A percentile compares a stretch with the other conserved stretches of the same genome.
Evolutionary conservation across 2,113 vertebrate species (phyloP).

Genomic region (Nyctibius bracteatus): DNA sequence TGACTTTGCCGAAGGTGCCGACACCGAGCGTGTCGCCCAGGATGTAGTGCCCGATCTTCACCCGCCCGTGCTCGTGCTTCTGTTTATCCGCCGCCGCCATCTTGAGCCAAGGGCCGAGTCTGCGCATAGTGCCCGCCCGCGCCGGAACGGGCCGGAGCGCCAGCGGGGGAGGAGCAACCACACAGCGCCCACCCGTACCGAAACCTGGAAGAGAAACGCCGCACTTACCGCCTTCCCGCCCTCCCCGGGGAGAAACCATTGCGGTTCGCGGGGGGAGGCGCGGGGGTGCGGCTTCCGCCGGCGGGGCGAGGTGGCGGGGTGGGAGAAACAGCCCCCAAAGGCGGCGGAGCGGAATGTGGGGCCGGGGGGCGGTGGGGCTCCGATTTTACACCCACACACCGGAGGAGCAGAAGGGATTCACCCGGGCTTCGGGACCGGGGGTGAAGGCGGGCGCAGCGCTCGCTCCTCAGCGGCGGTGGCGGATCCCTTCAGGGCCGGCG

Average conservation of each 20-base stretch:
- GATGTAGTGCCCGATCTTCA: slow-evolving; percentile 96
- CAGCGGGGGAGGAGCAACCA: neutral
- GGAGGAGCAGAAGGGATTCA: too few species aligned
- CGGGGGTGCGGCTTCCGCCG: neutral
- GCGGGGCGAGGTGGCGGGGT: neutral
- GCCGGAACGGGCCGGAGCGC: neutral
- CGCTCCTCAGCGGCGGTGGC: too few species aligned
- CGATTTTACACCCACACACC: too few species aligned
- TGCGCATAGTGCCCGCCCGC: slow-evolving; percentile 60
- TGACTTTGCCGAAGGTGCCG: slow-evolving; percentile 96
- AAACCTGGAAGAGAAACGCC: neutral
- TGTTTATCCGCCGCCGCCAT: slow-evolving; percentile 96
- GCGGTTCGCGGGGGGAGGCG: neutral
- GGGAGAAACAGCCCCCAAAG: too few species aligned
- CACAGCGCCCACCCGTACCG: neutral
- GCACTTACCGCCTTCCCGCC: rapidly evolving
- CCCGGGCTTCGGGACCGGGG: too few species aligned
- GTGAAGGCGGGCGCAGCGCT: rapidly evolving
- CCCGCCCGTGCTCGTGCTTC: slow-evolving; percentile 94
- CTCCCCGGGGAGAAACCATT: neutral
- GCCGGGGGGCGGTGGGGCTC: too few species aligned
- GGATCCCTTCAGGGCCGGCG: too few species aligned
- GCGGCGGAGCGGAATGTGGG: too few species aligned
- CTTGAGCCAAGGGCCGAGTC: slow-evolving; percentile 84
- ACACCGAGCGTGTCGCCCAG: slow-evolving; percentile 94